Percentiles rank a stretch among this genome's conserved stretches.
These are phyloP conservation scores for Thunnus maccoyii DNA, from an alignment of 2,113 vertebrate genomes.

Conservation along the genomic window DNA sequence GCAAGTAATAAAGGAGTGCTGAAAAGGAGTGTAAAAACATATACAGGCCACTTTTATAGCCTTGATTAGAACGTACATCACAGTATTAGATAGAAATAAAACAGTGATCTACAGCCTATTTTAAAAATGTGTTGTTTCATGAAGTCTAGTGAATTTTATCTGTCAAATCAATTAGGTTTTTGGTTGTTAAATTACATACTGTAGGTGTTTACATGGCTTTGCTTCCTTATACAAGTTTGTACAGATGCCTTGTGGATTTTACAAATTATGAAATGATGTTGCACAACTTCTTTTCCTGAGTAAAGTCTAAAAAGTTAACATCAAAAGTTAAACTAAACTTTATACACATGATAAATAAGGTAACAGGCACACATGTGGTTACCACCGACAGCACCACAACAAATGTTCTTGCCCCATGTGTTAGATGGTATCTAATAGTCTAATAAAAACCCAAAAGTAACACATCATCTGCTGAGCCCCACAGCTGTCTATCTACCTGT, in stretches of 20 bases:
- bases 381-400: conserved; percentile 17
- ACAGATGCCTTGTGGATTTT: not conserved
- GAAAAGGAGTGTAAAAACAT: not conserved
- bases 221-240: not conserved
- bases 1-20: not conserved
- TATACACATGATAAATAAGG: not conserved
- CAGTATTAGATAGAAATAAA: not conserved
- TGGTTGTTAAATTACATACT: not conserved
- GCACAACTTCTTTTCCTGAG: not conserved
- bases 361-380: conserved; percentile 10
- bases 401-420: conserved; percentile 4
- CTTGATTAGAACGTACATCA: not conserved
- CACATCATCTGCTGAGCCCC: conserved; percentile 32
- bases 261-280: not conserved
- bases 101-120: not conserved
- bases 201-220: not conserved
- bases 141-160: not conserved
- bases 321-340: conserved; percentile 8
- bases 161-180: not conserved
- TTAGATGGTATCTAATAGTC: conserved; percentile 4
- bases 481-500: conserved; percentile 49
- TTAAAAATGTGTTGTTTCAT: not conserved
- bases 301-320: not conserved
- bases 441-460: conserved; percentile 35
- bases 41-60: not conserved